Conservation (phyloP, 2,888 invertebrate genomes). For the Apoda limacodes region DNA sequence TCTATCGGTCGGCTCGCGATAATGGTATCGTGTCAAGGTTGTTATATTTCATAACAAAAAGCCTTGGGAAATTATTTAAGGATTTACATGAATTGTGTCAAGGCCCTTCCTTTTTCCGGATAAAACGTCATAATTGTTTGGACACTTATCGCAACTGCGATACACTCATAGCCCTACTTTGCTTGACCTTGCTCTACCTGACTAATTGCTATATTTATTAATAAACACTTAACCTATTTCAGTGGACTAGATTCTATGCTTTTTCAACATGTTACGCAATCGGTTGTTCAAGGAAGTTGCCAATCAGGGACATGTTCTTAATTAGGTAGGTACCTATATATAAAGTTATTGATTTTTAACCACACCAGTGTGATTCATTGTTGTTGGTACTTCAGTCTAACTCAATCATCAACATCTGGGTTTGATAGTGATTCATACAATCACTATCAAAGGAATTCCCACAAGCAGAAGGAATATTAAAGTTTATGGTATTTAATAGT, state of each 20-base stretch:
- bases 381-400: no score
- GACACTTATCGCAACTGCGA: slow-evolving; percentile 27
- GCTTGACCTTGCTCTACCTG: slow-evolving; percentile 41
- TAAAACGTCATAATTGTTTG: slow-evolving; percentile 20
- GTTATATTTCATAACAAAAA: slow-evolving; percentile 50
- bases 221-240: slow-evolving; percentile 63
- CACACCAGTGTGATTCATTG: no score
- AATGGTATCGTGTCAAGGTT: slow-evolving; percentile 64
- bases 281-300: no score
- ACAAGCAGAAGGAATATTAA: no score
- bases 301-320: no score
- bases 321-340: no score
- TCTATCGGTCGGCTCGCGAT: slow-evolving; percentile 55
- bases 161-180: slow-evolving; percentile 25
- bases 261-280: background rate
- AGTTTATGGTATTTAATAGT: no score
- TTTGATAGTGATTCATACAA: no score
- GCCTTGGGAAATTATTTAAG: slow-evolving; percentile 13
- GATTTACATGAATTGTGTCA: slow-evolving; percentile 43
- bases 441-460: no score
- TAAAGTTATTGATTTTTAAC: no score
- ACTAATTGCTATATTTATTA: slow-evolving; percentile 60
- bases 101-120: slow-evolving; percentile 46
- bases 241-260: slow-evolving; percentile 44
- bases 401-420: no score